phyloP scores from a whole-genome alignment of 2,797 vertebrate species.

The Allochrocebus solatus region DNA sequence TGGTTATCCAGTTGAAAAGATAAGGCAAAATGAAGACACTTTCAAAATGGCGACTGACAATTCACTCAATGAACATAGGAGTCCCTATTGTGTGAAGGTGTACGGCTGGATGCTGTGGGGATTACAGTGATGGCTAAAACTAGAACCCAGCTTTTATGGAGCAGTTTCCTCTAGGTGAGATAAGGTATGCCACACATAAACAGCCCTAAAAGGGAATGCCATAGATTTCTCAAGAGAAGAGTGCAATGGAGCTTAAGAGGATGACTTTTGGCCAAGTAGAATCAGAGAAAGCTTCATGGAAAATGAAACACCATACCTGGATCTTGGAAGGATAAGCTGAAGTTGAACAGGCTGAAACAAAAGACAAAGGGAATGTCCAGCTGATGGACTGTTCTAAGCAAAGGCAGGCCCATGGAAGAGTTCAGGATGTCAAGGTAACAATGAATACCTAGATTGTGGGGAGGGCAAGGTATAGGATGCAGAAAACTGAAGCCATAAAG shows the following conservation, averaged over 20 bases:
- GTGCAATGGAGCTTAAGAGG: not conserved
- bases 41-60: not conserved
- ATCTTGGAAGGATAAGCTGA: slow-evolving; percentile 26
- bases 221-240: slow-evolving; percentile 2
- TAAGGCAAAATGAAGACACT: slow-evolving; percentile 27
- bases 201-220: not conserved
- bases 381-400: not conserved
- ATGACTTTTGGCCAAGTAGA: not conserved
- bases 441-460: not conserved
- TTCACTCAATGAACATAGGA: not conserved
- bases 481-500: slow-evolving; percentile 18
- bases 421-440: not conserved
- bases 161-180: not conserved
- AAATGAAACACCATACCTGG: slow-evolving; percentile 6
- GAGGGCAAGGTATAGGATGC: not conserved
- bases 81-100: not conserved
- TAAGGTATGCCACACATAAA: not conserved
- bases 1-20: slow-evolving; percentile 9
- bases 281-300: slow-evolving; percentile 18
- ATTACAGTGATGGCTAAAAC: slow-evolving; percentile 2
- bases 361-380: slow-evolving; percentile 11
- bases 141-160: not conserved
- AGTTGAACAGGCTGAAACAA: not conserved
- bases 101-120: not conserved
- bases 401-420: not conserved